A percentile compares a stretch with the other conserved stretches of the same genome.
phyloP scores from a whole-genome alignment of 2,888 invertebrate species.

The Synanthedon formicaeformis region DNA sequence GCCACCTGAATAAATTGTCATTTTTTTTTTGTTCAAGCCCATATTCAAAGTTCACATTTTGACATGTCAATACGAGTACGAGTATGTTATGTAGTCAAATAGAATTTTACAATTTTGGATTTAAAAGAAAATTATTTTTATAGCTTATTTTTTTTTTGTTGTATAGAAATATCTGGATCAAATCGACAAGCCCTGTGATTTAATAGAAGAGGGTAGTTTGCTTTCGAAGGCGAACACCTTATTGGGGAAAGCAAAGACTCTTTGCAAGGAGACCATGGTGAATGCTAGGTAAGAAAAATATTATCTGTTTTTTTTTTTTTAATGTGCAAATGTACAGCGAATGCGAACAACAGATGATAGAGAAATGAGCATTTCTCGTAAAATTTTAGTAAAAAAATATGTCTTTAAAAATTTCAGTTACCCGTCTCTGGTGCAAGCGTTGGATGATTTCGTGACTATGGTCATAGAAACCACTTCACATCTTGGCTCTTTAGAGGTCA shows the following conservation, averaged over 20 bases:
- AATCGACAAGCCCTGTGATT: constrained; percentile 30
- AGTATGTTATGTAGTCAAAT: no score
- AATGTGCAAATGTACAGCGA: no score
- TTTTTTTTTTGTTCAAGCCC: no score
- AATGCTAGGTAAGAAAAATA: constrained; percentile 23
- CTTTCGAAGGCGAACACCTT: constrained; percentile 47
- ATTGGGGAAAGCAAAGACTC: constrained; percentile 71
- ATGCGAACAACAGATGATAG: no score
- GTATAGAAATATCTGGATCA: constrained; percentile 55
- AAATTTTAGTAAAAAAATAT: no score
- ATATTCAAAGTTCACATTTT: no score
- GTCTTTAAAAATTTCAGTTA: constrained; percentile 38
- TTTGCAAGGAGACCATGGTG: constrained; percentile 74
- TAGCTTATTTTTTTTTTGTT: constrained; percentile 2
- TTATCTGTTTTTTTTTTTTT: no score
- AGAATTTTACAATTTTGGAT: no score
- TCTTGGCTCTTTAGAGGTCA: constrained; percentile 74
- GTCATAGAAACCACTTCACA: constrained; percentile 77
- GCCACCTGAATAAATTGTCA: no score
- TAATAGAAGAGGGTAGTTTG: constrained; percentile 36
- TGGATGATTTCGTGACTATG: constrained; percentile 76
- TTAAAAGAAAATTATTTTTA: no score
- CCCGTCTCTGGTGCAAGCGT: constrained; percentile 69
- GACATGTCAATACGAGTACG: no score
- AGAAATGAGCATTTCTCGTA: no score